phyloP scores from a whole-genome alignment of 2,888 invertebrate species.

The Anarsia innoxiella region DNA sequence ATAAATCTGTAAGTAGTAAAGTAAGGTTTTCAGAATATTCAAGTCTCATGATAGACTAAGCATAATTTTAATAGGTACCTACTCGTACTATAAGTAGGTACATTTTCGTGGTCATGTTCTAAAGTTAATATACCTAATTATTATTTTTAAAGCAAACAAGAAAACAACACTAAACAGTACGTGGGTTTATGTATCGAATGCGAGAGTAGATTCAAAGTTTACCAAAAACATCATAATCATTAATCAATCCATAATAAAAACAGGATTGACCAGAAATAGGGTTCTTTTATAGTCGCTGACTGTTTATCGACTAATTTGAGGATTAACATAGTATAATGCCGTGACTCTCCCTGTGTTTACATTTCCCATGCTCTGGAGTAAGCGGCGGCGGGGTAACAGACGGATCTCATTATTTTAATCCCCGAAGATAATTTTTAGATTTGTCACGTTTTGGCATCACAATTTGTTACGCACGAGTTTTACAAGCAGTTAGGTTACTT shows the following conservation, averaged over 20 bases:
- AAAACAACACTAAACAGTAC: too few species aligned
- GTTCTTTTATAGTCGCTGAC: constrained; percentile 23
- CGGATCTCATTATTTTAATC: constrained; percentile 64
- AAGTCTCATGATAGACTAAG: too few species aligned
- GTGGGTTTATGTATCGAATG: too few species aligned
- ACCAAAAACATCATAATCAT: not conserved
- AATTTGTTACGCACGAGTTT: constrained; percentile 46
- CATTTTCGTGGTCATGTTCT: too few species aligned
- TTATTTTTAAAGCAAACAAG: too few species aligned
- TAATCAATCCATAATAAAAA: constrained; percentile 6
- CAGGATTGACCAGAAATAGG: constrained; percentile 1
- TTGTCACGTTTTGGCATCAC: constrained; percentile 43
- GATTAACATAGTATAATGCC: constrained; percentile 47
- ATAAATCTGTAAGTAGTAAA: too few species aligned
- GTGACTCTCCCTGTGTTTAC: constrained; percentile 52
- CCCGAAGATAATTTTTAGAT: constrained; percentile 55
- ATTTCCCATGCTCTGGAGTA: constrained; percentile 67
- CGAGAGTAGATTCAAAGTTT: too few species aligned
- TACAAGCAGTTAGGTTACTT: too few species aligned
- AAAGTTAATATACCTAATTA: too few species aligned
- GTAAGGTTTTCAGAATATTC: too few species aligned
- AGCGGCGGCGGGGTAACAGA: constrained; percentile 38
- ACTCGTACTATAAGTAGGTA: too few species aligned
- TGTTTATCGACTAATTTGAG: constrained; percentile 60
- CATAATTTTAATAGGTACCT: too few species aligned